Evolutionary conservation across 2,113 vertebrate species (phyloP).

Genomic region (Microcebus lehilahytsara): DNA sequence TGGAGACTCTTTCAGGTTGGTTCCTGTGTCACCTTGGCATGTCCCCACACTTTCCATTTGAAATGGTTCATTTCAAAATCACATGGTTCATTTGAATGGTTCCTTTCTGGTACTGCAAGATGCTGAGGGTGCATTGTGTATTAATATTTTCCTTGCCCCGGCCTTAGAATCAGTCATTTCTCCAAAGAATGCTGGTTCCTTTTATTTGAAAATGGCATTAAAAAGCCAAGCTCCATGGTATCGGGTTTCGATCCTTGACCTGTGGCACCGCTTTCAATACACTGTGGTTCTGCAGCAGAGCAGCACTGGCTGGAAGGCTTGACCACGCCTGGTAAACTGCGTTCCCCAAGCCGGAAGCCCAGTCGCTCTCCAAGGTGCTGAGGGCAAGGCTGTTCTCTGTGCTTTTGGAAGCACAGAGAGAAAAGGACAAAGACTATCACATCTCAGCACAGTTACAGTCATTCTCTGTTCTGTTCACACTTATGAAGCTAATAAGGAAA

Average conservation of each 20-base stretch:
- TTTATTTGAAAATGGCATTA: not conserved
- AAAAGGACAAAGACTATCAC: fast-evolving
- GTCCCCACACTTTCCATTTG: fast-evolving
- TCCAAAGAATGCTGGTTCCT: not conserved
- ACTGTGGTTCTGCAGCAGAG: not conserved
- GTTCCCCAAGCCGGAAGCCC: fast-evolving
- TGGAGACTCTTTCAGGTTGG: too few species aligned
- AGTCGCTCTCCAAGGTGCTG: not conserved
- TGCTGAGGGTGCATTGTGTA: not conserved
- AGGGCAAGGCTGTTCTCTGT: not conserved
- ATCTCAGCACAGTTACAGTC: not conserved
- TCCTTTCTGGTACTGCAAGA: not conserved
- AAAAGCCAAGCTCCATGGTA: not conserved
- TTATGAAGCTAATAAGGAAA: not conserved
- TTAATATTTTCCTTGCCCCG: not conserved
- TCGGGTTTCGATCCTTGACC: not conserved
- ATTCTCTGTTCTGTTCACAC: not conserved
- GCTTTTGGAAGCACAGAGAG: not conserved
- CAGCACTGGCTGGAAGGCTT: fast-evolving
- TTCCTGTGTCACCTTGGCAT: not conserved
- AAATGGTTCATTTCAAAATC: too few species aligned
- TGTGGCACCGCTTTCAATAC: not conserved
- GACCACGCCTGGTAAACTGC: fast-evolving
- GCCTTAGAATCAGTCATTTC: not conserved
- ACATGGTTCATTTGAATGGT: not conserved